Conservation (phyloP, 1,140 invertebrate genomes). For the Drosophila athabasca region DNA sequence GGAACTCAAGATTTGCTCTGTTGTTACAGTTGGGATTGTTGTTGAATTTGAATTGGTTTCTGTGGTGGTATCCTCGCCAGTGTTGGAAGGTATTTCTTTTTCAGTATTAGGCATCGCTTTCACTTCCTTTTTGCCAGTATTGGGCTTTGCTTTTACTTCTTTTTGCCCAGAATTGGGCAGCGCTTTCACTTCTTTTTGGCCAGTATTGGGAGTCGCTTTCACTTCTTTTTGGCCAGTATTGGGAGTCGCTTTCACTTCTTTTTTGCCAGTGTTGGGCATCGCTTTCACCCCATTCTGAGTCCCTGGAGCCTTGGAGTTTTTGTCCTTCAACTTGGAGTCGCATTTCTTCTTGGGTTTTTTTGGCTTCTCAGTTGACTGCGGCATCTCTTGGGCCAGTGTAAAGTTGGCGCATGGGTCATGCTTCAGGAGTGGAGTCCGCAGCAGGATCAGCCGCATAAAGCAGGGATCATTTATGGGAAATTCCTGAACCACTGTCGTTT, state of each 20-base stretch:
- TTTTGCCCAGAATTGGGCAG: not conserved
- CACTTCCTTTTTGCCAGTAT: not conserved
- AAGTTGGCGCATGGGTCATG: slow-evolving; percentile 66
- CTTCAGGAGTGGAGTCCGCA: slow-evolving; percentile 43
- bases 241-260: not conserved
- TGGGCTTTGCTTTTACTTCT: not conserved
- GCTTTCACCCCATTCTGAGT: not conserved
- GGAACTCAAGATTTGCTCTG: not conserved
- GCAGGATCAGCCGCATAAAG: slow-evolving; percentile 52
- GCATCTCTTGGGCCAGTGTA: slow-evolving; percentile 2
- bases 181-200: not conserved
- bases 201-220: too few species aligned
- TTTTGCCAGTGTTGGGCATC: not conserved
- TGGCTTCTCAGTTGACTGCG: not conserved
- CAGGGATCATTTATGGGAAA: slow-evolving; percentile 58
- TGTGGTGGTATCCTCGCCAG: not conserved
- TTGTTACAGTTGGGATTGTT: not conserved
- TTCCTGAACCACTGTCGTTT: not conserved
- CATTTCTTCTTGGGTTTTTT: slow-evolving; percentile 4
- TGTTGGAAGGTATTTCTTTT: too few species aligned
- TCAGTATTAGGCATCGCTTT: not conserved
- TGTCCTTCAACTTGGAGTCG: not conserved
- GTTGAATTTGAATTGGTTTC: not conserved
- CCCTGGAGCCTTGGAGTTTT: not conserved
- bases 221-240: too few species aligned